Evolutionary conservation across 2,113 vertebrate genomes (phyloP).

Genomic region (Nanorana parkeri): DNA sequence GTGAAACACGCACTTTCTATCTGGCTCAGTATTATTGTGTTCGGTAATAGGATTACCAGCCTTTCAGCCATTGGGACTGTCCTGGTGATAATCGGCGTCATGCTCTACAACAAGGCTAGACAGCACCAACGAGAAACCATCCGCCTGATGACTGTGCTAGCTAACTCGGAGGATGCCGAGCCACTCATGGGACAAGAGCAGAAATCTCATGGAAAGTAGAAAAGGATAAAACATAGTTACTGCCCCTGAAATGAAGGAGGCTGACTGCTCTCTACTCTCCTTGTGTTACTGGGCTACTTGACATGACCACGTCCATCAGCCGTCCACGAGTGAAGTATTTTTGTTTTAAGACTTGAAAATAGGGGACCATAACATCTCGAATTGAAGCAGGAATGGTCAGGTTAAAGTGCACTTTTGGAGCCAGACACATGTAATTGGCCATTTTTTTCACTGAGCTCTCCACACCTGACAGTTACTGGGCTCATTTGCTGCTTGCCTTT

Average conservation of each 20-base stretch:
- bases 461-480: no score
- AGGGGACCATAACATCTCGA: no score
- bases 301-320: background rate
- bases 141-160: slow-evolving; percentile 67
- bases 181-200: slow-evolving; percentile 65
- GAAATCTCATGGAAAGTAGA: slow-evolving; percentile 59
- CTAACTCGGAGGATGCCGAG: slow-evolving; percentile 52
- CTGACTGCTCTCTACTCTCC: background rate
- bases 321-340: background rate
- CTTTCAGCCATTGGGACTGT: slow-evolving; percentile 84
- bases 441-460: no score
- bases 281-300: background rate
- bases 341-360: no score
- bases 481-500: no score
- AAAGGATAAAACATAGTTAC: fast-evolving
- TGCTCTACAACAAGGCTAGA: slow-evolving; percentile 91
- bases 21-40: slow-evolving; percentile 95
- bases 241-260: background rate
- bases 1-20: slow-evolving; percentile 95
- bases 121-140: slow-evolving; percentile 81
- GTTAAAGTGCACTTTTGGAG: no score
- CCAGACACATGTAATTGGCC: no score
- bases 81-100: slow-evolving; percentile 85
- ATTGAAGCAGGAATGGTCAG: no score
- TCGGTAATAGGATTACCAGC: slow-evolving; percentile 89